Evolutionary conservation across 2,888 invertebrate species (phyloP), one percentile per base, ranked within the genome.

Genomic region (Hirtodrosophila alboralis): DNA sequence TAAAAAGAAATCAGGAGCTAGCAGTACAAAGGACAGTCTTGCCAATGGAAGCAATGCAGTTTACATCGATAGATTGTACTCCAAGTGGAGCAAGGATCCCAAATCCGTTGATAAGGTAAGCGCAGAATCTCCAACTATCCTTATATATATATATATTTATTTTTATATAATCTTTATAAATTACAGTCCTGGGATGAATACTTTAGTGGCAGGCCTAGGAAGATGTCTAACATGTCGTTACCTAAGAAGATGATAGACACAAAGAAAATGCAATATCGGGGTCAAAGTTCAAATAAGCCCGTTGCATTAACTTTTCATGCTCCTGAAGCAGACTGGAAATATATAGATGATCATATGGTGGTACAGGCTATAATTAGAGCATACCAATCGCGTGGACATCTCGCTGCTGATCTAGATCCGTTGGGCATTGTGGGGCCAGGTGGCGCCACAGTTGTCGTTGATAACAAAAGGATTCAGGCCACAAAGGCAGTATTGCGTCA

Each of bases 291-390:
- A n/a, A n/a, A n/a, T n/a, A n/a, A n/a, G n/a, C n/a, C n/a, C n/a
- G n/a, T n/a, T n/a, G n/a, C n/a, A n/a, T n/a, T n/a, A n/a, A 4
- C 23, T 2, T 1, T n/a, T 5, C 7, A 12, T 14, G 28, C 38
- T 4, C 75, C 86, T 88, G 6, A 6, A 0, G 93, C 94, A 2
- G 95, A 94, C 87, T 96, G 96, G 88, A 96, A 97, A 90, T 93
- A 96, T 73, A 98, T 99, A 79, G 97, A 97, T 84, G 98, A 99
- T 90, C 98, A 99, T 92, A 92, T 98, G 60, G 96, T 98, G 31
- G 98, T 99, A 6, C 98, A 98, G 91, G 96, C 98, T 54, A 97
- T 99, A 90, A 98, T 99, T 89, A 93, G 99, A 88, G 97, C 98
- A 85, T 99, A 98, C 90, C 99, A 99, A 96, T 33, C 49, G 7